Percentiles rank a stretch among this genome's conserved stretches.
phyloP scores from a whole-genome alignment of 2,888 invertebrate species.

The Strigamia crassipes region DNA sequence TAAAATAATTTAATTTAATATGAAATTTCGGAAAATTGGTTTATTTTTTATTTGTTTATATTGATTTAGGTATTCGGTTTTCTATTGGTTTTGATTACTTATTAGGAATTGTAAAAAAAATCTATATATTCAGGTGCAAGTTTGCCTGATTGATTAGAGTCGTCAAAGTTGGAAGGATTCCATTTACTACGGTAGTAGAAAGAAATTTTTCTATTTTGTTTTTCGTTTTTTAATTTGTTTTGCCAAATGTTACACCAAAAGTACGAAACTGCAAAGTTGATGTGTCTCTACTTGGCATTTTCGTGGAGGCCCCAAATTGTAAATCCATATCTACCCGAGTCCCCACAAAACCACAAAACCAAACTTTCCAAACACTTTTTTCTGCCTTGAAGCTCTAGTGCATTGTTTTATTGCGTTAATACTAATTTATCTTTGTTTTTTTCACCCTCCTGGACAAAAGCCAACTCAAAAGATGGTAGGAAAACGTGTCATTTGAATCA shows the following conservation, averaged over 20 bases:
- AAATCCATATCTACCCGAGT: neutral
- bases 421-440: conserved; percentile 46
- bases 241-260: conserved; percentile 39
- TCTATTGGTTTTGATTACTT: conserved; percentile 2
- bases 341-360: neutral
- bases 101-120: neutral
- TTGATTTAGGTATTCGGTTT: conserved; percentile 22
- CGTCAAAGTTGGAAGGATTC: conserved; percentile 46
- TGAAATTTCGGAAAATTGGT: conserved; percentile 41
- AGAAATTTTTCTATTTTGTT: neutral
- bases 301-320: conserved; percentile 13
- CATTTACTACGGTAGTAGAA: conserved; percentile 1
- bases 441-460: conserved; percentile 45
- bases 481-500: conserved; percentile 47
- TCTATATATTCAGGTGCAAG: conserved; percentile 47
- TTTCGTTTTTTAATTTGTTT: neutral
- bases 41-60: conserved; percentile 36
- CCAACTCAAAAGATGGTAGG: conserved; percentile 47
- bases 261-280: conserved; percentile 42
- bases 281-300: conserved; percentile 42
- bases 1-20: conserved; percentile 31
- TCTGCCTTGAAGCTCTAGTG: conserved; percentile 44
- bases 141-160: conserved; percentile 47
- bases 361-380: conserved; percentile 21
- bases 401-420: conserved; percentile 6